These are phyloP conservation scores for Microcebus murinus DNA, from an alignment of 2,113 vertebrate species.

Conservation along the genomic window DNA sequence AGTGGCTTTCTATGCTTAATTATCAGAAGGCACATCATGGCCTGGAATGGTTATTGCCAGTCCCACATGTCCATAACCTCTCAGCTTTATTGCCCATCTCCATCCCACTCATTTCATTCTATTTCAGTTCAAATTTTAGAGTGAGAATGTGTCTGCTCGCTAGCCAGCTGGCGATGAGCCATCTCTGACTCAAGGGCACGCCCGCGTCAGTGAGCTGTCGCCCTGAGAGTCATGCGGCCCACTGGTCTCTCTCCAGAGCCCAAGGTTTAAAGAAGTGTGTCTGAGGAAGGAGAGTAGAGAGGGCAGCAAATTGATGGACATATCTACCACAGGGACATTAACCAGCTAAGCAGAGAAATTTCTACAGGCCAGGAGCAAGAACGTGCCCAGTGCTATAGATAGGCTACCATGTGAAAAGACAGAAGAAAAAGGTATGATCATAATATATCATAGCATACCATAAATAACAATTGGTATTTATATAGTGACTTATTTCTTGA, in stretches of 20 bases:
- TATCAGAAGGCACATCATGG: not conserved
- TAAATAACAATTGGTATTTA: not conserved
- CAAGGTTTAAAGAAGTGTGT: not conserved
- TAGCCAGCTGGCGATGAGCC: not conserved
- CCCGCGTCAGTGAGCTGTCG: not conserved
- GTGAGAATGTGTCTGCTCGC: not conserved
- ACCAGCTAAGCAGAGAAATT: not conserved
- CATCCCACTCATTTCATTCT: not conserved
- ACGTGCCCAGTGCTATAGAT: not conserved
- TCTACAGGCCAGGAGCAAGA: not conserved
- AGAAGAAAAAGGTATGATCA: not conserved
- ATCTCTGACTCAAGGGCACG: not conserved
- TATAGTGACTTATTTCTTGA: not conserved
- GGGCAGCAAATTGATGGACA: not conserved
- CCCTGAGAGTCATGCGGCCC: fast-evolving
- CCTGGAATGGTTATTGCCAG: not conserved
- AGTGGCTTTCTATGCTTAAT: not conserved
- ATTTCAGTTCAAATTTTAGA: not conserved
- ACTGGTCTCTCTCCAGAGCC: not conserved
- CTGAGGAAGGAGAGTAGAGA: not conserved
- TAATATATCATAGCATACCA: too few relatives aligned
- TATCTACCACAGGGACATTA: fast-evolving
- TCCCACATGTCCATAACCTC: not conserved
- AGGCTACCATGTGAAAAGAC: not conserved
- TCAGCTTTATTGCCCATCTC: not conserved